Percentiles rank a stretch among this genome's conserved stretches.
phyloP scores from a whole-genome alignment of 2,888 invertebrate genomes.

The Globia sparganii region DNA sequence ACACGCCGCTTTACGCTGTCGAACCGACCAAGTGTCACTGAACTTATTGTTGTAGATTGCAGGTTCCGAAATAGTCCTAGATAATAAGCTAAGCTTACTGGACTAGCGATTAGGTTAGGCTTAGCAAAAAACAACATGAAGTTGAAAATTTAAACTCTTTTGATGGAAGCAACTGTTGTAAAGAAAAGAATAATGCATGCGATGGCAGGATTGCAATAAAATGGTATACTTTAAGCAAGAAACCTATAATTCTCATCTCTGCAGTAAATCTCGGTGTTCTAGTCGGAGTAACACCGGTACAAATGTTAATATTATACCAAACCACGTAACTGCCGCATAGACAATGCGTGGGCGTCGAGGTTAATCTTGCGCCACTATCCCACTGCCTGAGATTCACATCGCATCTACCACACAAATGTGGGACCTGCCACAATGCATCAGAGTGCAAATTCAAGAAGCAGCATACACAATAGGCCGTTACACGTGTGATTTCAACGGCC shows the following conservation, averaged over 20 bases:
- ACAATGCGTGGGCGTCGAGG: conserved; percentile 72
- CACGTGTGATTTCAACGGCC: conserved; percentile 61
- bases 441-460: conserved; percentile 45
- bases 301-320: conserved; percentile 43
- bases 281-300: conserved; percentile 24
- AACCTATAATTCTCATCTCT: not conserved
- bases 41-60: conserved; percentile 52
- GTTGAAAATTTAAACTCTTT: not conserved
- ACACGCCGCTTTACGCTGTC: conserved; percentile 28
- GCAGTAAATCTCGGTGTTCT: conserved; percentile 20
- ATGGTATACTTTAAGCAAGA: not conserved
- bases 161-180: conserved; percentile 5
- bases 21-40: conserved; percentile 47
- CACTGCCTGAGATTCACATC: conserved; percentile 62
- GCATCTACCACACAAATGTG: conserved; percentile 41
- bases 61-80: conserved; percentile 31
- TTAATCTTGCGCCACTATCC: conserved; percentile 70
- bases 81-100: conserved; percentile 9
- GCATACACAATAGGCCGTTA: conserved; percentile 70
- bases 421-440: conserved; percentile 29
- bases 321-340: conserved; percentile 57
- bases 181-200: not conserved
- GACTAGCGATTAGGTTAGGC: not conserved
- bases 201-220: not conserved
- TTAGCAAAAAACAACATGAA: not conserved